Evolutionary conservation across 2,888 invertebrate species (phyloP).

Genomic region (Thysanoteuthis rhombus): DNA sequence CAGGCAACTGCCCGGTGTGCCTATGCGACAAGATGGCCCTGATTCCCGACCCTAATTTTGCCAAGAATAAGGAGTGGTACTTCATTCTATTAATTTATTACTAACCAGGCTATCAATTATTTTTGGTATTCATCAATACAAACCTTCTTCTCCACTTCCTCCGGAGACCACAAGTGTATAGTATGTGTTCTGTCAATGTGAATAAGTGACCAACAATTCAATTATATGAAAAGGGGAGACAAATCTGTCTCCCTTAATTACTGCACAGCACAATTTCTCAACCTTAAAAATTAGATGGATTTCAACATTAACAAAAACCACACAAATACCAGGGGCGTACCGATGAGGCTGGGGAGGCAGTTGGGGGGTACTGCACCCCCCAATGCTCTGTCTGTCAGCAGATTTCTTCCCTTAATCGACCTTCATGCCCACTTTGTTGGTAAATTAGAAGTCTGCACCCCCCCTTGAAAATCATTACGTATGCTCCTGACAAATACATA

Average conservation of each 20-base stretch:
- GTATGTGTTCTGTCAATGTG: neutral
- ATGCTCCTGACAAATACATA: neutral
- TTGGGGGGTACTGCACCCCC: too few species aligned
- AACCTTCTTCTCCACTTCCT: neutral
- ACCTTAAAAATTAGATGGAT: neutral
- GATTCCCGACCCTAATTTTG: too few species aligned
- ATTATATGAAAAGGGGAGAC: neutral
- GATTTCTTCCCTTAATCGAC: too few species aligned
- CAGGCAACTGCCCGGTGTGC: too few species aligned
- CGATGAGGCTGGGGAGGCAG: too few species aligned
- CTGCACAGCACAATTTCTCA: neutral
- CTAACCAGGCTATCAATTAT: neutral
- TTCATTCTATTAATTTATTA: neutral
- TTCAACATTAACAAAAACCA: neutral
- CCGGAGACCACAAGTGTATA: conserved; percentile 12
- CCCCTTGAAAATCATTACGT: too few species aligned
- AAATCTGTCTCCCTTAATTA: neutral
- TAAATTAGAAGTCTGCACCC: too few species aligned
- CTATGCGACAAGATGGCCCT: too few species aligned
- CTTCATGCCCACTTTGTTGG: too few species aligned
- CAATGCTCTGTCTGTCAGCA: too few species aligned
- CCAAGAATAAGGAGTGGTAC: neutral
- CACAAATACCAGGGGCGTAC: neutral
- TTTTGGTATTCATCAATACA: neutral
- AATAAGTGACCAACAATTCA: neutral